Evolutionary conservation across 2,888 invertebrate species (phyloP), one percentile per base, ranked within the genome.

Genomic region (Acanthopleura granulata): DNA sequence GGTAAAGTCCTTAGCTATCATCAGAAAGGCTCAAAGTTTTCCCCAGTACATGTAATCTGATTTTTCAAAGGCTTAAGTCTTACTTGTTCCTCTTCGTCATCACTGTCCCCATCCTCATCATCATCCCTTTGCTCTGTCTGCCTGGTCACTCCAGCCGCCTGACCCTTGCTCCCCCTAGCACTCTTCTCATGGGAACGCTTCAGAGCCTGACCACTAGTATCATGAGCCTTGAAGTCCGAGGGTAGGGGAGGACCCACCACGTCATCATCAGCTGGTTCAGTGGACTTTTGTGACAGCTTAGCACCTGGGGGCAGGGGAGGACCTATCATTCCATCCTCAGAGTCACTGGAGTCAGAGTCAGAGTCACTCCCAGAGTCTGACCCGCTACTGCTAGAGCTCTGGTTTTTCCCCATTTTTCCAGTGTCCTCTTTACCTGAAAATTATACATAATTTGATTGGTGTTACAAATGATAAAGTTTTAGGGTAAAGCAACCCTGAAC

Each of bases 221-320:
- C 40, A 40, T 3, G 40, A 9, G 40, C 40, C 25, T 76, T 72
- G 73, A 79, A 80, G 15, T 72, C 77, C 30, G 81, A 77, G 15
- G 83, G 85, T n/a, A 84, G 49, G 69, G 84, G 82, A 16, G 85
- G 84, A 4, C 85, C 84, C 30, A 85, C 83, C 75, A 81, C 77
- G 11, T 85, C 88, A 66, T 83, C 85, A 62, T 86, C 87, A 75
- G 87, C 89, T 25, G 89, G 89, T 74, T 90, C 22, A 29, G 70
- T 29, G 29, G 27, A 1, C n/a, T 74, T 69, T 4, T 71, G 71
- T 18, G 49, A 4, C 1, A 16, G 18, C 6, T n/a, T 49, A 9
- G 71, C 9, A 49, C 16, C 71, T 71, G 69, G 27, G 75, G 69
- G 16, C 4, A 27, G n/a, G 16, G 79, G 78, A 66, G 80, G 80